Evolutionary conservation across 2,113 vertebrate genomes (phyloP), one percentile per base, ranked within the genome.

Genomic region (Dunckerocampus dactyliophorus): DNA sequence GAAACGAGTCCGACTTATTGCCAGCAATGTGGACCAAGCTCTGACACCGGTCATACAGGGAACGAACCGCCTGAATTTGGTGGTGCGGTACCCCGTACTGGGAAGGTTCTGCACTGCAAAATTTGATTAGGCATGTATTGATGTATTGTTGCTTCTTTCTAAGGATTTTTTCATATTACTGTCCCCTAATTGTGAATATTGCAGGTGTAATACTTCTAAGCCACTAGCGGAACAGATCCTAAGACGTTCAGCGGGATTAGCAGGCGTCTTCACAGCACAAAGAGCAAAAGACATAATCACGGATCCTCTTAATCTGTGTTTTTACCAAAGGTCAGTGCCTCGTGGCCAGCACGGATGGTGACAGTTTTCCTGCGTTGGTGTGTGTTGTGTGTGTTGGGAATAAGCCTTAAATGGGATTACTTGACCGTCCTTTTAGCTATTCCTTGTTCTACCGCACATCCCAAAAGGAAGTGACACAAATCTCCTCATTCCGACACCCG

Each of bases 301-400:
- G 60, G 71, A 84, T 82, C 71, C 67, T 71, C 62, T 81, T 88
- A 87, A 88, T 88, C 85, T 78, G 77, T 82, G 74, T 81, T 73
- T 86, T 87, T 83, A 84, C 79, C 70, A 76, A 77, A 83, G 75
- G 71, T 84, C 82, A 80, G 68, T 81, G 77, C 81, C 78, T 78
- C 72, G 78, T 77, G 75, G 83, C 82, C 76, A 72, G n/a, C n/a
- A n/a, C n/a, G n/a, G n/a, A 28, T 28, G 24, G 24, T 5, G 2
- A 75, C 72, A 79, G 39, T 43, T 5, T 13, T 43, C 13, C 39
- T 43, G 39, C 39, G 31, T 53, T 22, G 48, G 48, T 50, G 21
- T 21, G 48, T 50, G 48, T 22, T 28, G 48, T 50, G 21, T 21
- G 48, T 50, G 48, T 22, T 28, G 49, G 15, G 49, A 22, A 51